Base-by-base conservation (phyloP, 92 coral and sea anemone species). In the Actinernus sp. region DNA sequence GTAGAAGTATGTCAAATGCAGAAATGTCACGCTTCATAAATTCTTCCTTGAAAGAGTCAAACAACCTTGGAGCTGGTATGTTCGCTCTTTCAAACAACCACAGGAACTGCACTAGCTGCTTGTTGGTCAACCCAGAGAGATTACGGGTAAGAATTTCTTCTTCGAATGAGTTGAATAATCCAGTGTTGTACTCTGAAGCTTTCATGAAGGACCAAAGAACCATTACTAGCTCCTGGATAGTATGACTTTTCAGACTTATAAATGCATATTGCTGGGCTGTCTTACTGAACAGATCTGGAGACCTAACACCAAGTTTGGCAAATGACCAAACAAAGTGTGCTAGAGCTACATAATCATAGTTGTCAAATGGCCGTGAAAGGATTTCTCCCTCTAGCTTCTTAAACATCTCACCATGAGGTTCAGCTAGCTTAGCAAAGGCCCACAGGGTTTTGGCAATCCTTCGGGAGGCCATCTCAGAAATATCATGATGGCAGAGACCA, bases 131-230 rank as follows among this genome's bases (percentile, higher is more conserved):
- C 12, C 31, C 4, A 14, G 63, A 26, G 4, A 53, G 58, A 22
- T 70, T 41, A 10, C 78, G 65, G 14, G 31, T 41, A 2, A 70
- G 31, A 38, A 70, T 55, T 11, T 70, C 65, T 11, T 27, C 17
- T 3, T 52, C 78, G 57, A 70, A 70, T 48, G 14, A 17, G 11
- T 37, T 51, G 33, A 70, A 70, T 23, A 70, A 24, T 3, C 18
- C 22, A 13, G 78, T 47, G 43, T 70, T 30, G 26, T 57, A 70
- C 36, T 57, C 43, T n/a, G 17, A 7, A 16, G 78, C 78, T 45
- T 70, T 70, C 78, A 70, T 70, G 66, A 28, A 70, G 3, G 78
- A 70, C 78, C 78, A 70, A 8, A 70, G 48, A 5, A 70, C 78
- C 78, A 70, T 70, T 2, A 41, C 16, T 0, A 70, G 56, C 26